phyloP scores from a whole-genome alignment of 2,113 vertebrate species.

The Perccottus glenii region DNA sequence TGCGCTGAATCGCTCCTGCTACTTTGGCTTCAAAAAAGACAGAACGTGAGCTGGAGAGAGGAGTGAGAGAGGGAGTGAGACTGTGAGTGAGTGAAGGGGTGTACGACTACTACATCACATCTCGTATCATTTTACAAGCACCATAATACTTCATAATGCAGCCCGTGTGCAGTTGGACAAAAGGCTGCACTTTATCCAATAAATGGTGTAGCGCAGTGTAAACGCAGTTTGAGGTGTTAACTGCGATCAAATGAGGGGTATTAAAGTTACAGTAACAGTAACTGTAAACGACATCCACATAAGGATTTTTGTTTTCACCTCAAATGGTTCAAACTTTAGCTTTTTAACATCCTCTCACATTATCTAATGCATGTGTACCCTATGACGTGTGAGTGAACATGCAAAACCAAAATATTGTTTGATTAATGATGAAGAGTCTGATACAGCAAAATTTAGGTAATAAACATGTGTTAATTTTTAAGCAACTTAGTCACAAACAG shows the following conservation, averaged over 20 bases:
- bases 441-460: too few relatives aligned
- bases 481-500: too few relatives aligned
- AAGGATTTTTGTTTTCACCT: too few relatives aligned
- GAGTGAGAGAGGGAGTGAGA: constrained; percentile 4
- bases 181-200: background rate
- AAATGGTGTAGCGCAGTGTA: background rate
- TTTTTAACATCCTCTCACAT: too few relatives aligned
- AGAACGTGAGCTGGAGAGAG: constrained; percentile 33
- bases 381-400: too few relatives aligned
- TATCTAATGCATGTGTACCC: too few relatives aligned
- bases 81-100: background rate
- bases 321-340: too few relatives aligned
- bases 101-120: constrained; percentile 26
- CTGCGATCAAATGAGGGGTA: background rate
- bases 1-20: constrained; percentile 57
- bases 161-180: background rate
- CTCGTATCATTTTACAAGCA: background rate
- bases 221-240: background rate
- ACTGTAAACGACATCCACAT: too few relatives aligned
- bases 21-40: constrained; percentile 60
- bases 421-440: too few relatives aligned
- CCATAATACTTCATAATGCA: constrained; percentile 7
- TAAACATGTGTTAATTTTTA: too few relatives aligned
- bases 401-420: too few relatives aligned
- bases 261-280: too few relatives aligned